These are phyloP conservation scores for Cylloceria caligata DNA, from an alignment of 2,888 invertebrate genomes.

Conservation along the genomic window DNA sequence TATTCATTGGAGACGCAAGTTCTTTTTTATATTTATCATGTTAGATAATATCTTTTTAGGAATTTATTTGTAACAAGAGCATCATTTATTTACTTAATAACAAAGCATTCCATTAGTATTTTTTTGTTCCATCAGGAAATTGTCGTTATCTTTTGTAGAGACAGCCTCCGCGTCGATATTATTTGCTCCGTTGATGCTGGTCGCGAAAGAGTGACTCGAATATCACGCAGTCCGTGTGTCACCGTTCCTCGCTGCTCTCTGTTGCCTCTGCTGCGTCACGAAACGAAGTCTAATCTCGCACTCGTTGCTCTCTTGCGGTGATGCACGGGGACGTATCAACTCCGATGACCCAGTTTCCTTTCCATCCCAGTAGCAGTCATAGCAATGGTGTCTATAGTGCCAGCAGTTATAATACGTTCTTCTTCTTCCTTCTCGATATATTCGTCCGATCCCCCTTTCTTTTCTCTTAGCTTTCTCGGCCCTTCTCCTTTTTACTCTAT, in stretches of 20 bases:
- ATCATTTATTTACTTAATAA: no score
- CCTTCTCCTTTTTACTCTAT: constrained; percentile 13
- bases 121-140: background rate
- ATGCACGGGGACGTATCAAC: constrained; percentile 62
- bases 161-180: background rate
- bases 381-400: constrained; percentile 33
- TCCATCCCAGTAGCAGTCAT: constrained; percentile 50
- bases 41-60: no score
- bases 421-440: constrained; percentile 21
- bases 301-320: constrained; percentile 39
- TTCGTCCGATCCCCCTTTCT: constrained; percentile 22
- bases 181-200: background rate
- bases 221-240: constrained; percentile 26
- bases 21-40: no score
- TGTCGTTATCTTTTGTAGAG: background rate
- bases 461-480: constrained; percentile 16
- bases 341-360: constrained; percentile 65
- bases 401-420: background rate
- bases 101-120: no score
- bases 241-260: constrained; percentile 27
- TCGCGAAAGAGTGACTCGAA: constrained; percentile 35
- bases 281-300: constrained; percentile 67
- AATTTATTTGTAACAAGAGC: no score
- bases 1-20: no score
- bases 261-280: constrained; percentile 44